These are phyloP conservation scores for Naja naja DNA, from an alignment of 2,113 vertebrate genomes.

Conservation along the genomic window DNA sequence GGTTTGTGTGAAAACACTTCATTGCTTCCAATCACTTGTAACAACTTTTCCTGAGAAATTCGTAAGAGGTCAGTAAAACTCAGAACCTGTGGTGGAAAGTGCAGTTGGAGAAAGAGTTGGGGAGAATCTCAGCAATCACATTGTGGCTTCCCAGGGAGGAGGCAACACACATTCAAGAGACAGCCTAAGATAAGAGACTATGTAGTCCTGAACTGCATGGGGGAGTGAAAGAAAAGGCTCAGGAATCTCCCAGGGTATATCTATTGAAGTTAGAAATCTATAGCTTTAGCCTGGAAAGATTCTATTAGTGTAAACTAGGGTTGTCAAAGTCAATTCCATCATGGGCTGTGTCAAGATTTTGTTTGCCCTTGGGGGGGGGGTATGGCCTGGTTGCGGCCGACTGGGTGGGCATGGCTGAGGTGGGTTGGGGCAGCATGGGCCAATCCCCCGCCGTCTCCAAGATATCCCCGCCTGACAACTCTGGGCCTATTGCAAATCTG, in stretches of 20 bases:
- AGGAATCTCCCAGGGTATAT: neutral
- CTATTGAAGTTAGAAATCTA: neutral
- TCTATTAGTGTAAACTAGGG: neutral
- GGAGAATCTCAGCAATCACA: neutral
- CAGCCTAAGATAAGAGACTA: neutral
- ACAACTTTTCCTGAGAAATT: neutral
- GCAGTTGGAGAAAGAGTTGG: neutral
- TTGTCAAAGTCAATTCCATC: too few relatives aligned
- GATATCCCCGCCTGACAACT: too few relatives aligned
- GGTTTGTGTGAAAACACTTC: neutral
- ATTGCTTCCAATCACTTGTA: neutral
- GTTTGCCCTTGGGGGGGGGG: too few relatives aligned
- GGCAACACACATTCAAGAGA: neutral
- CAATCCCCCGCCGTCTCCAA: too few relatives aligned
- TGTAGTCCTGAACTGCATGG: too few relatives aligned
- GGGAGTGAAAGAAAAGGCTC: neutral
- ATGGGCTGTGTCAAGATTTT: too few relatives aligned
- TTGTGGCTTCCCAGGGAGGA: neutral
- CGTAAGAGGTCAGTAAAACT: neutral
- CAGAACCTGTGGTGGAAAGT: neutral
- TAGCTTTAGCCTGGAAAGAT: neutral
- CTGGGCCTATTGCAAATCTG: too few relatives aligned
- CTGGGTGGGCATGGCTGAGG: too few relatives aligned
- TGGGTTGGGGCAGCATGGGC: too few relatives aligned
- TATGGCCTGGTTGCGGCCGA: too few relatives aligned